A percentile compares a stretch with the other conserved stretches of the same genome.
These are phyloP conservation scores for Bergia puertoricense DNA, from an alignment of 92 coral and sea anemone species.

Conservation along the genomic window DNA sequence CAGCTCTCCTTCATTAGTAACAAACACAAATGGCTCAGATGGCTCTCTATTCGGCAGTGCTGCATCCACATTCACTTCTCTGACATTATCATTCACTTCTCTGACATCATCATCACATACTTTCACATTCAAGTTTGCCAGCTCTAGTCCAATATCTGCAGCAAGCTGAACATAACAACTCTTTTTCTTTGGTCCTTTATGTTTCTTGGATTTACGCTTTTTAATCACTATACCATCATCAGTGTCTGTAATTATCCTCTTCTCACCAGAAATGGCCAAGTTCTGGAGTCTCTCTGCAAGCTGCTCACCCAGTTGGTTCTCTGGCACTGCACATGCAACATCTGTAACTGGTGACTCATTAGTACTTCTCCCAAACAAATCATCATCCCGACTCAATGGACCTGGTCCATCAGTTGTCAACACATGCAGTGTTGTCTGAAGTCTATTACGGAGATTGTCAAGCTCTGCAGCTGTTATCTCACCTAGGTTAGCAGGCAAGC, in stretches of 20 bases:
- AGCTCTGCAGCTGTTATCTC: conserved; percentile 33
- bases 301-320: not conserved
- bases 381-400: not conserved
- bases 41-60: not conserved
- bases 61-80: not conserved
- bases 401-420: conserved; percentile 20
- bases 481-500: not conserved
- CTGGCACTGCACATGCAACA: not conserved
- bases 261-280: conserved; percentile 14
- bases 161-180: conserved; percentile 72
- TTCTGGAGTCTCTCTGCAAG: not conserved
- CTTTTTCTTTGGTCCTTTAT: conserved; percentile 39
- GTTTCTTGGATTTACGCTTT: conserved; percentile 24
- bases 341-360: not conserved
- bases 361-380: not conserved
- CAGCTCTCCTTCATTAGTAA: not conserved
- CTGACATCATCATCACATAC: not conserved
- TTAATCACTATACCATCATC: not conserved
- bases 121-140: conserved; percentile 55
- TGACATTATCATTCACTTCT: not conserved
- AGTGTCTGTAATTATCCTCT: conserved; percentile 13
- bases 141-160: conserved; percentile 59
- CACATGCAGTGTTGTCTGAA: conserved; percentile 31
- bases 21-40: conserved; percentile 29
- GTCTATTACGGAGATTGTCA: not conserved